Base-by-base conservation (phyloP, 2,797 vertebrate species). In the Tolypeutes matacus region DNA sequence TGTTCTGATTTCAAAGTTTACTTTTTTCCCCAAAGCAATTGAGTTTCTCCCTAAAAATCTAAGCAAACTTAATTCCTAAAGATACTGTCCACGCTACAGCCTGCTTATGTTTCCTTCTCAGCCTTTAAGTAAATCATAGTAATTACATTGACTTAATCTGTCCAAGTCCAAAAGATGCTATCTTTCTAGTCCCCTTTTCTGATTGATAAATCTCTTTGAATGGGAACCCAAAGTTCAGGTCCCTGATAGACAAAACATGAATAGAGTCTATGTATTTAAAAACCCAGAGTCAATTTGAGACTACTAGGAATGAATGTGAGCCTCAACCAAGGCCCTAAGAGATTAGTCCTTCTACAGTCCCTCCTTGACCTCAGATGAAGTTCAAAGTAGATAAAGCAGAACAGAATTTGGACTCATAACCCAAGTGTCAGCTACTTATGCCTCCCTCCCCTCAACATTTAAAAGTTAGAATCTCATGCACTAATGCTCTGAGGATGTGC, bases 31-130 rank as follows among this genome's bases (percentile, higher is more conserved):
- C 46, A 29, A 81, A 81, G 7, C 31, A 70, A 49, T 46, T 0
- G 1, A 20, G 11, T 62, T 86, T 93, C 64, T n/a, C n/a, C 56
- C 60, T 9, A 31, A 60, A 86, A 72, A 93, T 27, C 20, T 72
- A 93, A 86, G n/a, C 53, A 70, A 86, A 80, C 53, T 86, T 78
- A 39, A 80, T 62, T 93, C 20, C 20, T 69, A 69, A 1, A 77
- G 39, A 70, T 8, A 4, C 25, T 51, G 20, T 39, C 25, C 83
- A 93, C 77, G 49, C 20, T 62, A 18, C 1, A 39, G 39, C 13
- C 25, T 10, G 1, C 9, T 60, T 80, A 39, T 3, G n/a, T 49
- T 80, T 80, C 65, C 18, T n/a, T 51, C 20, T 62, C 20, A 39
- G 10, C 15, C 31, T 39, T 51, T 36, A n/a, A 80, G 64, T 31